Evolutionary conservation across 2,113 vertebrate species (phyloP).

Genomic region (Equus przewalskii): DNA sequence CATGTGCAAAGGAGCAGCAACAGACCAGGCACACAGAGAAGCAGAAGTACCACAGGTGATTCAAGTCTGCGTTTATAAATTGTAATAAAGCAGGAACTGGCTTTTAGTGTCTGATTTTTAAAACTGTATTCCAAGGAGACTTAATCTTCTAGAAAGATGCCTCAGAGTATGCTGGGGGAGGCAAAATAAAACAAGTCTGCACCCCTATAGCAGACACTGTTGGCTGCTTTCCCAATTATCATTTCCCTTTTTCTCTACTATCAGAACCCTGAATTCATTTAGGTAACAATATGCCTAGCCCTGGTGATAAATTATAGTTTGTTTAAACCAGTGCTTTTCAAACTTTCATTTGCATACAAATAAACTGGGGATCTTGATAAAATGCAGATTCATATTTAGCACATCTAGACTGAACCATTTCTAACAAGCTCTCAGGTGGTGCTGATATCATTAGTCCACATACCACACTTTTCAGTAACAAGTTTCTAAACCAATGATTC

Average conservation of each 20-base stretch:
- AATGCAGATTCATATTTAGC: background rate
- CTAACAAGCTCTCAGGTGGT: background rate
- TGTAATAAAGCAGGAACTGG: background rate
- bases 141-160: background rate
- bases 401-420: background rate
- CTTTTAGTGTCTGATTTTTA: background rate
- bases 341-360: background rate
- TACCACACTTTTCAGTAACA: background rate
- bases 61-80: background rate
- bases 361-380: background rate
- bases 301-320: background rate
- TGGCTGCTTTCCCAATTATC: background rate
- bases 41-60: background rate
- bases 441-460: background rate
- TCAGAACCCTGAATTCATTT: background rate
- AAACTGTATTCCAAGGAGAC: background rate
- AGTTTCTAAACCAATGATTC: background rate
- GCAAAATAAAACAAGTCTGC: background rate
- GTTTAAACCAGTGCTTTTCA: constrained; percentile 1
- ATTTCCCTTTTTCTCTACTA: background rate
- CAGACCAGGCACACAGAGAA: background rate
- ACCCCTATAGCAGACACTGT: background rate
- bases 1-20: background rate
- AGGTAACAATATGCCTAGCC: background rate
- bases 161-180: background rate